Percentiles rank a stretch among this genome's conserved stretches.
These are phyloP conservation scores for Heterotilapia buettikoferi DNA, from an alignment of 2,113 vertebrate species.

Conservation along the genomic window DNA sequence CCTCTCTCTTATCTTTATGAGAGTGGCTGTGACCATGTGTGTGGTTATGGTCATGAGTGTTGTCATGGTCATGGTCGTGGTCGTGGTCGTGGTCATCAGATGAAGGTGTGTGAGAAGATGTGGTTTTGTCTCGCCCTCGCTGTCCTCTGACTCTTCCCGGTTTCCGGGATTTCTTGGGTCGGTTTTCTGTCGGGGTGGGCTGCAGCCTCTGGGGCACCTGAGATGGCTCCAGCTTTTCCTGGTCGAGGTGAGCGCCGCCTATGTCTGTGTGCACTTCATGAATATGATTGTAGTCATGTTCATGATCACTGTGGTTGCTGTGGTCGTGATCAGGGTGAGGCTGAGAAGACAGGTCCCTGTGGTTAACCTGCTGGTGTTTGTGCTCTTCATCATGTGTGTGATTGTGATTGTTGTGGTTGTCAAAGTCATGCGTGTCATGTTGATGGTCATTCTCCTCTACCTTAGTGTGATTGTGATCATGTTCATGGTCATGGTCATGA, in stretches of 20 bases:
- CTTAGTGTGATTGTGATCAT: not conserved
- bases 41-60: not conserved
- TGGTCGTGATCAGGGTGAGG: not conserved
- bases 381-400: slow-evolving; percentile 9
- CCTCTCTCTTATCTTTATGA: slow-evolving; percentile 59
- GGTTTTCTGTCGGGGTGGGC: slow-evolving; percentile 41
- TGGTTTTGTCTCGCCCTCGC: slow-evolving; percentile 63
- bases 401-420: not conserved
- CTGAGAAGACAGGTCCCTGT: not conserved
- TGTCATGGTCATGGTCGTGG: not conserved
- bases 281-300: not conserved
- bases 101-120: not conserved
- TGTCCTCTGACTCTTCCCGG: slow-evolving; percentile 61
- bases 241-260: not conserved
- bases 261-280: slow-evolving; percentile 11
- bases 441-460: slow-evolving; percentile 6
- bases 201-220: not conserved
- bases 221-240: slow-evolving; percentile 25
- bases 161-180: slow-evolving; percentile 66
- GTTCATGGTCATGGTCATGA: not conserved
- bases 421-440: slow-evolving; percentile 20
- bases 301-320: not conserved
- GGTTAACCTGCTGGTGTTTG: slow-evolving; percentile 1
- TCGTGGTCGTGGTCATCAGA: not conserved
- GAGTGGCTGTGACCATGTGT: not conserved